Conservation (phyloP, 1,140 invertebrate species). For the Saccostrea glomerata region DNA sequence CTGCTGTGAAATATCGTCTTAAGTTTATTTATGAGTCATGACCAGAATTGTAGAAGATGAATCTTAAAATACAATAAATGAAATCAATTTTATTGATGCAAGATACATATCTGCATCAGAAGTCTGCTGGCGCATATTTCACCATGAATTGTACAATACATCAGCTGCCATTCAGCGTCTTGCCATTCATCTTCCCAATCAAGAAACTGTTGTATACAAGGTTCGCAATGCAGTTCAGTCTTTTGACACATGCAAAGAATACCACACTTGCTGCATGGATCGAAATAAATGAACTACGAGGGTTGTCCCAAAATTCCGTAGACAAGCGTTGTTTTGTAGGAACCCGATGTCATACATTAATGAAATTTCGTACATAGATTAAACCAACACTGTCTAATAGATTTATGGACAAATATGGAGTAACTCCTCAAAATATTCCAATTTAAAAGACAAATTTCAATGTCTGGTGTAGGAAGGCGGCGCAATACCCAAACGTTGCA, state of each 20-base stretch:
- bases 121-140: slow-evolving; percentile 69
- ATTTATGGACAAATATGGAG: too few relatives aligned
- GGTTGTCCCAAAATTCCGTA: too few relatives aligned
- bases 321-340: too few relatives aligned
- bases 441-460: too few relatives aligned
- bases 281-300: too few relatives aligned
- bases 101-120: slow-evolving; percentile 69
- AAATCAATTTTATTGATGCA: slow-evolving; percentile 63
- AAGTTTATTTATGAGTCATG: slow-evolving; percentile 58
- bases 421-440: too few relatives aligned
- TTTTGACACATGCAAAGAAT: slow-evolving; percentile 64
- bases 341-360: too few relatives aligned
- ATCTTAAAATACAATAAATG: slow-evolving; percentile 50
- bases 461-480: too few relatives aligned
- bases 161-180: slow-evolving; percentile 74
- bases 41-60: slow-evolving; percentile 46
- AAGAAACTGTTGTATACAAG: slow-evolving; percentile 78
- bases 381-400: too few relatives aligned
- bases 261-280: slow-evolving; percentile 79
- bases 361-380: too few relatives aligned
- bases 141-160: slow-evolving; percentile 75
- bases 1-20: slow-evolving; percentile 59
- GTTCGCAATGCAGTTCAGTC: slow-evolving; percentile 64
- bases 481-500: too few relatives aligned
- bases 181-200: slow-evolving; percentile 79